Base-by-base conservation (phyloP, 2,797 vertebrate genomes). In the Alca torda region DNA sequence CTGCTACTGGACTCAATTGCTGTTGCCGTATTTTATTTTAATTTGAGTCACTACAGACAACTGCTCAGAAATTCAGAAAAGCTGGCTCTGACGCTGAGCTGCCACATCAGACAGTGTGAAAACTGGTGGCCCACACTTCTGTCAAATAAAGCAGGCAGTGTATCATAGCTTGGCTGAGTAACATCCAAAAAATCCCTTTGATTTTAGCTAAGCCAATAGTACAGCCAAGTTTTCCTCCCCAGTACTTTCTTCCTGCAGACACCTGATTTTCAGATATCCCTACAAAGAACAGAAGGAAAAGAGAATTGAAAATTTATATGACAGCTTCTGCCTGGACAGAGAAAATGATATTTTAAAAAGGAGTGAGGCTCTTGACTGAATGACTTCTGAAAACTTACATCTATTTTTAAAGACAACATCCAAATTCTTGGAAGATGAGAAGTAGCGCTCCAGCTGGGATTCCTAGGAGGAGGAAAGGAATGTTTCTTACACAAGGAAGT, bases 31-130 rank as follows among this genome's bases (percentile, higher is more conserved):
- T 59, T 83, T 54, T 19, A 10, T 51, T 86, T 84, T 41, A 3
- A 37, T 86, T 84, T 72, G 64, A 87, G 53, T 75, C 81, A 48
- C 60, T 46, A n/a, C 8, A 88, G 78, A 77, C 37, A 82, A 59
- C 68, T 64, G 53, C 75, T 85, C 64, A 79, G 61, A 96, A 89
- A 83, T 78, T 80, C 81, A 86, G 64, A 80, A 84, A 83, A 84
- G 25, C 21, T 61, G 48, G 8, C 68, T 91, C 53, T 80, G 84
- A 57, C 1, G 5, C 57, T 59, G 53, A 92, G 79, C 89, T 95
- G 69, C 68, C 61, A 72, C 75, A 80, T 61, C 56, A 84, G 73
- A 63, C 33, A 65, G 56, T 23, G 30, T 59, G 89, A 88, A 75
- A 92, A 82, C 54, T 26, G 16, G 76, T 57, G 65, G 68, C 73